Conservation (phyloP, 2,113 vertebrate species). For the Chaetodon auriga region DNA sequence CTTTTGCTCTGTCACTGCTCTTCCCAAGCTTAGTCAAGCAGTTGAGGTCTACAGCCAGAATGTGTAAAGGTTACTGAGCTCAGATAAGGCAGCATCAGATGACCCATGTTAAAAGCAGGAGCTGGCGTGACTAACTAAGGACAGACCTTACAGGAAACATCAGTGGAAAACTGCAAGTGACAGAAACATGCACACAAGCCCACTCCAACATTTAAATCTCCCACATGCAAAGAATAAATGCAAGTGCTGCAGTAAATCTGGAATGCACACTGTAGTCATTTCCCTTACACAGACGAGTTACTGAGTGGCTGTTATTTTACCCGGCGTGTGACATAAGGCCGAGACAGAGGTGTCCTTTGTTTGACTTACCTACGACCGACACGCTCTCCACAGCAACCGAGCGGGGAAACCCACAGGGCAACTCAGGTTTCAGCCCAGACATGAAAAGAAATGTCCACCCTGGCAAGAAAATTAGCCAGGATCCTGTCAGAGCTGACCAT, state of each 20-base stretch:
- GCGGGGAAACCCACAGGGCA: conserved; percentile 47
- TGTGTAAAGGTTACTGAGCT: not conserved
- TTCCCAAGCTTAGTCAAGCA: not conserved
- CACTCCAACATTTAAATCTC: conserved; percentile 16
- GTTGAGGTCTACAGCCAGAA: not conserved
- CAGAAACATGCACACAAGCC: conserved; percentile 39
- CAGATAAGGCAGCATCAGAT: not conserved
- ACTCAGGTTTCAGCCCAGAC: conserved; percentile 70
- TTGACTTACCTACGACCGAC: conserved; percentile 49
- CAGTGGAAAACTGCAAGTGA: conserved; percentile 34
- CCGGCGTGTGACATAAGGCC: conserved; percentile 65
- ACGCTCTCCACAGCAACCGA: conserved; percentile 56
- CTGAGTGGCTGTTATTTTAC: conserved; percentile 72
- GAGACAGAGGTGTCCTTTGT: conserved; percentile 81
- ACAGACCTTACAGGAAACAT: conserved; percentile 22
- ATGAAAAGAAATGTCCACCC: conserved; percentile 72
- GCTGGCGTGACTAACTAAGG: conserved; percentile 18
- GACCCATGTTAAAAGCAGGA: not conserved
- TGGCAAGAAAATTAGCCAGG: conserved; percentile 64
- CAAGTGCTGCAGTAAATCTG: conserved; percentile 53
- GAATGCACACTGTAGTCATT: conserved; percentile 34
- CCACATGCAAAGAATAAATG: conserved; percentile 43
- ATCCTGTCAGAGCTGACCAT: conserved; percentile 37
- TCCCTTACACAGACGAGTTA: conserved; percentile 33
- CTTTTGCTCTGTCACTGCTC: not conserved